Evolutionary conservation across 2,888 invertebrate species (phyloP), one percentile per base, ranked within the genome.

Genomic region (Spicauda simplicius): DNA sequence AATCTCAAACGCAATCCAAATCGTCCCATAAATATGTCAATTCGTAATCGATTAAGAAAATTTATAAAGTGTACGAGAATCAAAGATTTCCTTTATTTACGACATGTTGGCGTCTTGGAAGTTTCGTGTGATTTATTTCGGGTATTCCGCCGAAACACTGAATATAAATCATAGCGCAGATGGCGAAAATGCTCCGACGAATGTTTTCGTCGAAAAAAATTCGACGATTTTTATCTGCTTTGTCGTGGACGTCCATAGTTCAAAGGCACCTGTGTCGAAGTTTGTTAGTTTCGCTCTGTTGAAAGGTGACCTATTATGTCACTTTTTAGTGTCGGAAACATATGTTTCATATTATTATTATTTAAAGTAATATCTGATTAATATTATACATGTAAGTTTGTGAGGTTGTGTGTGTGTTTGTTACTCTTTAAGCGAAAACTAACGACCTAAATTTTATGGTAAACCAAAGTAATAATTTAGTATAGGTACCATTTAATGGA

Each of bases 161-260:
- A 73, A 76, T 77, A 84, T 85, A 85, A 85, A 85, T 85, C 85
- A 85, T 74, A 79, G 73, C 80, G 77, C 84, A 85, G 83, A 82
- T 85, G 84, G 78, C 74, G 76, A 72, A 77, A 83, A 79, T 75
- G 80, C 75, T 74, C 75, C 76, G 72, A 72, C 70, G 70, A 72
- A 73, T 76, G 78, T 80, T 82, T 80, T 78, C 73, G 55, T 33
- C 50, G 50, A 37, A 66, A 66, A 64, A 59, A 61, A 61, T 62
- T 20, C 53, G 41, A 19, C 25, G 18, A 59, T 59, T 57, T 59
- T 53, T 50, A 60, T 41, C 33, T 33, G 30, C 59, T 59, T 66
- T 66, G 53, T 66, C 59, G 45, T 7, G 30, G 52, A 20, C 45
- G 30, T 41, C 41, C 64, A 6, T 19, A 50, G 48, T 19, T 64